These are phyloP conservation scores for Heteronetta atricapilla DNA, from an alignment of 2,113 vertebrate genomes.

Conservation along the genomic window DNA sequence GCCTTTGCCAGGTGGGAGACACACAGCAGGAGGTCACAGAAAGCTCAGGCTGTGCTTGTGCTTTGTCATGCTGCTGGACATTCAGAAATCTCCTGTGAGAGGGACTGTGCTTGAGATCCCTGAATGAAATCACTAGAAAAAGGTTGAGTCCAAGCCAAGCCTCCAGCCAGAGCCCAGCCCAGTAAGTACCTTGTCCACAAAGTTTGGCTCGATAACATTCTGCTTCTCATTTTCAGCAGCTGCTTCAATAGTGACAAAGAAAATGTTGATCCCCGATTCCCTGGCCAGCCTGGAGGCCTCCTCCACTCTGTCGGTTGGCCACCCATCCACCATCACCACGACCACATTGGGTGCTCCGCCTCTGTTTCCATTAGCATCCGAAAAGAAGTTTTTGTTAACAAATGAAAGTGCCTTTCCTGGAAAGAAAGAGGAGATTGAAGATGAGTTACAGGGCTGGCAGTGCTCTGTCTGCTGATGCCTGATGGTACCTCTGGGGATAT, in stretches of 20 bases:
- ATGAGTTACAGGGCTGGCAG: background rate
- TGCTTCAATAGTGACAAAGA: constrained; percentile 96
- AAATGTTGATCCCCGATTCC: constrained; percentile 97
- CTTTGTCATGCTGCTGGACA: background rate
- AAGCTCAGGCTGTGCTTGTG: background rate
- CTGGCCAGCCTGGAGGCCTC: constrained; percentile 91
- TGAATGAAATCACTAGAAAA: background rate
- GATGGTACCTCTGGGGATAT: too few species aligned
- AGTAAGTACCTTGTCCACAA: constrained; percentile 91
- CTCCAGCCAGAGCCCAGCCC: background rate
- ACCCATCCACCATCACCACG: constrained; percentile 93
- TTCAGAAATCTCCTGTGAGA: background rate
- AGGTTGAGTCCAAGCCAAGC: background rate
- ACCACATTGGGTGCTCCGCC: constrained; percentile 90
- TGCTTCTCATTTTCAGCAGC: constrained; percentile 89
- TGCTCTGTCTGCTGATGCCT: background rate
- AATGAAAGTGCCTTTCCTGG: constrained; percentile 93
- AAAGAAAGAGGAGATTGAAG: background rate
- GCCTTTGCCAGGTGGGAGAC: background rate
- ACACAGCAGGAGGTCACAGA: background rate
- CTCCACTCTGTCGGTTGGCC: constrained; percentile 94
- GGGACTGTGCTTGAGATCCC: background rate
- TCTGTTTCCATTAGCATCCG: constrained; percentile 90
- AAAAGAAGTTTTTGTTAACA: constrained; percentile 93
- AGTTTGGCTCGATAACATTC: constrained; percentile 86